Conservation (phyloP, 2,797 vertebrate genomes). For the Tenualosa ilisha region DNA sequence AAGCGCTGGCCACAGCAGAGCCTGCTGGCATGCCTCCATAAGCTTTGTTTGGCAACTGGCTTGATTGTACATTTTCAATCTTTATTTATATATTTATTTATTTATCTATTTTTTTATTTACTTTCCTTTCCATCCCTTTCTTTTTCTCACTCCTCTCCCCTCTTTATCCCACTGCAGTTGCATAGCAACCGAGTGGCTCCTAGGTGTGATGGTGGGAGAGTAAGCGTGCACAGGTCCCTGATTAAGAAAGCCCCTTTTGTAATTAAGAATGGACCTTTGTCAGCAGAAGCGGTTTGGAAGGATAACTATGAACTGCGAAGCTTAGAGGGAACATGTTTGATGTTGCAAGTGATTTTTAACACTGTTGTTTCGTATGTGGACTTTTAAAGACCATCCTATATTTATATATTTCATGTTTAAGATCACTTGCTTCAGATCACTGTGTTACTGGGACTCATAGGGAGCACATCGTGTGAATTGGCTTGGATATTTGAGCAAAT, state of each 20-base stretch:
- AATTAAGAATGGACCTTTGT: constrained; percentile 48
- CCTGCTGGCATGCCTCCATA: neutral
- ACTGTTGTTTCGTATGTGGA: neutral
- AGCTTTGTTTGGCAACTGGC: constrained; percentile 44
- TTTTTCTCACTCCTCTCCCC: neutral
- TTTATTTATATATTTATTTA: constrained; percentile 1
- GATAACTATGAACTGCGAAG: constrained; percentile 41
- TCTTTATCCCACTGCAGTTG: constrained; percentile 50
- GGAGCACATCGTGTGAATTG: neutral
- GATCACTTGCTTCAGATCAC: neutral
- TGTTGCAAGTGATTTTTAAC: neutral
- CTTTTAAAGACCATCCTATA: neutral
- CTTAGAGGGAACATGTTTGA: neutral
- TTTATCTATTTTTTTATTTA: too few species aligned
- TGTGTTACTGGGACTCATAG: neutral
- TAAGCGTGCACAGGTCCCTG: constrained; percentile 38
- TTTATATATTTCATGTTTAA: too few species aligned
- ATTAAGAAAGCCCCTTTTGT: constrained; percentile 52
- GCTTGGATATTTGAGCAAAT: neutral
- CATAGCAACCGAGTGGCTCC: constrained; percentile 63
- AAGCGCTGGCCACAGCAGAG: neutral
- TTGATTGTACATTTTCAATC: constrained; percentile 48
- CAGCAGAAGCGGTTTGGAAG: constrained; percentile 33
- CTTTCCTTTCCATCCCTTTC: constrained; percentile 18
- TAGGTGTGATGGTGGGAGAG: constrained; percentile 52